Percentiles rank a stretch among this genome's conserved stretches.
Evolutionary conservation across 2,888 invertebrate genomes (phyloP).

Genomic region (Scaptomyza flava): DNA sequence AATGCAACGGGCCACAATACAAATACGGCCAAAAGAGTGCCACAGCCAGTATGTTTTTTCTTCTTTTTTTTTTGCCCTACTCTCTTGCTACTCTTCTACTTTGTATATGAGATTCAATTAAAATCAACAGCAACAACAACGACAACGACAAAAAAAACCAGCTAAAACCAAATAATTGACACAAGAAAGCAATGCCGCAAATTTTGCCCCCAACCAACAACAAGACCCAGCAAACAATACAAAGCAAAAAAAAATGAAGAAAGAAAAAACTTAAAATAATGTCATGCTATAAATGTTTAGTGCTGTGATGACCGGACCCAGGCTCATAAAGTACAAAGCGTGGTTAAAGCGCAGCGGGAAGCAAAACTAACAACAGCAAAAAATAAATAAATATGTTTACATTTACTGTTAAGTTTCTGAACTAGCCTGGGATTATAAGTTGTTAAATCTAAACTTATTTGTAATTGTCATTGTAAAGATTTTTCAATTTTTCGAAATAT

Average conservation of each 20-base stretch:
- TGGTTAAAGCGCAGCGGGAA: conserved; percentile 11
- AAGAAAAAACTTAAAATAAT: conserved; percentile 46
- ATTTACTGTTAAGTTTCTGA: not conserved
- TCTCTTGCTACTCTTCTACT: conserved; percentile 56
- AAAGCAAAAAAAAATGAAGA: not conserved
- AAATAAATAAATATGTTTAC: not conserved
- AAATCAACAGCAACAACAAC: conserved; percentile 55
- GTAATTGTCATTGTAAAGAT: no score
- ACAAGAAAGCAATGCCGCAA: conserved; percentile 84
- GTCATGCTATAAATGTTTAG: conserved; percentile 73
- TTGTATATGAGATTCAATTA: conserved; percentile 80
- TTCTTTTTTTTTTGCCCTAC: conserved; percentile 47
- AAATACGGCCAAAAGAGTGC: conserved; percentile 40
- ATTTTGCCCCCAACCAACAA: conserved; percentile 59
- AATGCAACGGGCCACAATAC: conserved; percentile 64
- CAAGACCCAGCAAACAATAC: conserved; percentile 10
- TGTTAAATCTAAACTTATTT: not conserved
- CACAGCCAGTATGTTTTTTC: conserved; percentile 11
- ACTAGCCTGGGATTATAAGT: not conserved
- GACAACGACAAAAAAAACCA: conserved; percentile 34
- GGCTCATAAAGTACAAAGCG: conserved; percentile 59
- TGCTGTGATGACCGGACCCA: conserved; percentile 54
- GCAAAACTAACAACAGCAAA: not conserved
- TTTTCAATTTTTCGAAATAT: no score
- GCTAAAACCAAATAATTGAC: conserved; percentile 81